These are phyloP conservation scores for Itoplectis maculator DNA, from an alignment of 2,888 invertebrate genomes.

Conservation along the genomic window DNA sequence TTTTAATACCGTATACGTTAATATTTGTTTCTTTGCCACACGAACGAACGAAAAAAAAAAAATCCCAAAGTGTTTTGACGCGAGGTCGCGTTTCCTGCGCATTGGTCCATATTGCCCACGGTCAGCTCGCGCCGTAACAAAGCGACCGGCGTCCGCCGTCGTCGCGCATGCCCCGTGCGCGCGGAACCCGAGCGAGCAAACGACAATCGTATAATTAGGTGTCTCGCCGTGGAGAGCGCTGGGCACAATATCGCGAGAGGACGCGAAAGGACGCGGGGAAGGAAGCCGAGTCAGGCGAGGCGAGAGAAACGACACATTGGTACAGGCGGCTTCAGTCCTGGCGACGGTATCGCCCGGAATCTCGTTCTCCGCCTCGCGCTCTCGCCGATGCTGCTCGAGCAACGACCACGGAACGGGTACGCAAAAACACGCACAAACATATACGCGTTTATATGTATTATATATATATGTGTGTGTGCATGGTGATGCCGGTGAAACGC, in stretches of 20 bases:
- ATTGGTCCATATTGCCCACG: constrained; percentile 27
- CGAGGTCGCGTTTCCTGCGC: constrained; percentile 24
- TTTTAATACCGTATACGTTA: too few relatives aligned
- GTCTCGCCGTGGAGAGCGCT: constrained; percentile 78
- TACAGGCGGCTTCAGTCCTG: constrained; percentile 57
- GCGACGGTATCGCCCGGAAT: constrained; percentile 61
- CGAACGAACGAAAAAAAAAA: background rate
- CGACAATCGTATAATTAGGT: constrained; percentile 84
- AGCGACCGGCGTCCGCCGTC: constrained; percentile 72
- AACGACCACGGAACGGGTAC: background rate
- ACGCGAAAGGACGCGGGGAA: constrained; percentile 64
- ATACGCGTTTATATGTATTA: too few relatives aligned
- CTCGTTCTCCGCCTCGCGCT: constrained; percentile 48
- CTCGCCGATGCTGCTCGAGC: constrained; percentile 32
- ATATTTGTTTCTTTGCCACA: too few relatives aligned
- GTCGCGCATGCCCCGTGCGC: constrained; percentile 51
- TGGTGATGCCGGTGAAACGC: constrained; percentile 1
- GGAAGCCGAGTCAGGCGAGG: constrained; percentile 18
- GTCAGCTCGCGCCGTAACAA: background rate
- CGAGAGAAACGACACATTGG: constrained; percentile 76
- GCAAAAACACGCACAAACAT: background rate
- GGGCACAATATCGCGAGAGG: constrained; percentile 76
- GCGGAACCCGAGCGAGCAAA: constrained; percentile 74
- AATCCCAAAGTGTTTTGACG: too few relatives aligned
- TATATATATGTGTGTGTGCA: too few relatives aligned